Base-by-base conservation (phyloP, 2,888 invertebrate species). In the Lordiphosa fenestrarum region DNA sequence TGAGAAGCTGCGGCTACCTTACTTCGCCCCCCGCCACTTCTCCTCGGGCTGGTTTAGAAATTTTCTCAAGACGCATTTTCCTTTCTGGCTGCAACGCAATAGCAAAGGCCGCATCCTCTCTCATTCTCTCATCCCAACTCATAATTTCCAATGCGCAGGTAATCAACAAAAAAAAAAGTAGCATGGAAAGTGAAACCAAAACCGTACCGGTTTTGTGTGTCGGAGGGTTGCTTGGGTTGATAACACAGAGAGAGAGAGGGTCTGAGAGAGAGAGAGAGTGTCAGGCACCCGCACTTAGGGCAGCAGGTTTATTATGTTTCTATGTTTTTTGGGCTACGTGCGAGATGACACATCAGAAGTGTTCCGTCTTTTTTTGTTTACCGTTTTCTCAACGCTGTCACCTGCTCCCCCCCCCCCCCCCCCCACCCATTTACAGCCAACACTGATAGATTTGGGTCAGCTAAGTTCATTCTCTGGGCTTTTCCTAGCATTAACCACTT, bases 261-360 rank as follows among this genome's bases (percentile, higher is more conserved):
- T 6, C 21, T 21, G 30, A 30, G 10, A 15, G 23, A 33, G 38
- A 46, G 47, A 54, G 41, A 9, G 35, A 13, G n/a, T 36, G 36
- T 15, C 41, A 47, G 21, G 30, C 36, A 51, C 35, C 38, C 50
- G 73, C 84, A 78, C 77, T 84, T 76, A 84, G 69, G 68, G 53
- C 64, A 6, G 23, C 23, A 30, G 38, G 38, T 49, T 6, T 6
- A 23, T 6, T 6, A 23, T 6, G 41, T 10, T 59, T 61, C 19
- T 44, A 48, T 61, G 49, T 30, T 36, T 51, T 38, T 38, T 73
- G 69, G 59, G 12, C 78, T 84, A 84, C 78, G 78, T 78, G 78
- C 74, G 10, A 36, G 64, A 80, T 77, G 77, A 83, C 76, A 76
- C 73, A 76, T 47, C 76, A 71, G 21, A 65, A 66, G 42, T 52